phyloP scores from a whole-genome alignment of 23 tunicate species.

The Diplosoma virens region DNA sequence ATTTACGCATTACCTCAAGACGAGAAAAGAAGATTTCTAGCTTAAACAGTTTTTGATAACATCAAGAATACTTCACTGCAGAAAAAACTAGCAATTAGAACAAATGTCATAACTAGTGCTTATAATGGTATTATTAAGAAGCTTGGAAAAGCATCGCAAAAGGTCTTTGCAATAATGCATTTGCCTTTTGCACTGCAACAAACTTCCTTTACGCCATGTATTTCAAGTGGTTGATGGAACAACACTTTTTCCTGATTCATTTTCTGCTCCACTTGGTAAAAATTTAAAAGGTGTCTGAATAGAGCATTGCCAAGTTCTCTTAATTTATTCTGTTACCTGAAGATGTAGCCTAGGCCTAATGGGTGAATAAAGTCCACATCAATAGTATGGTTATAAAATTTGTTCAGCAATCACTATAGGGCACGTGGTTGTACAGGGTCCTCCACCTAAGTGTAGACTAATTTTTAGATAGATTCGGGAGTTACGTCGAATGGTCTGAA shows the following conservation, averaged over 20 bases:
- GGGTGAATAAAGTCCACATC: background rate
- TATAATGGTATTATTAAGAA: background rate
- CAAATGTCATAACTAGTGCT: background rate
- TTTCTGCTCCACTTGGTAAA: background rate
- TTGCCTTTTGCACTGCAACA: background rate
- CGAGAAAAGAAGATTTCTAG: too few relatives aligned
- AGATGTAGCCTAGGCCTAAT: background rate
- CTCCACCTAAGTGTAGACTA: too few relatives aligned
- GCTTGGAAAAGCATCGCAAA: background rate
- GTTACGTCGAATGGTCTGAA: too few relatives aligned
- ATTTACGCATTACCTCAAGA: background rate
- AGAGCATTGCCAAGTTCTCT: background rate
- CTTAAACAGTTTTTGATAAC: too few relatives aligned
- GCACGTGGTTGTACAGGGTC: background rate
- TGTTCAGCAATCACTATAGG: background rate
- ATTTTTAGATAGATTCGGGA: too few relatives aligned
- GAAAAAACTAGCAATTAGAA: background rate
- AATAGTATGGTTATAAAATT: background rate
- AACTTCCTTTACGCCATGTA: constrained; percentile 10
- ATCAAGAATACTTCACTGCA: background rate
- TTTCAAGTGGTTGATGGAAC: background rate
- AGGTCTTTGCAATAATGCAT: background rate
- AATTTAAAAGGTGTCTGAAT: constrained; percentile 1
- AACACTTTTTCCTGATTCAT: background rate
- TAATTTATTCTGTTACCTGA: background rate